phyloP scores from a whole-genome alignment of 2,113 vertebrate genomes.

The Hippocampus mohnikei region DNA sequence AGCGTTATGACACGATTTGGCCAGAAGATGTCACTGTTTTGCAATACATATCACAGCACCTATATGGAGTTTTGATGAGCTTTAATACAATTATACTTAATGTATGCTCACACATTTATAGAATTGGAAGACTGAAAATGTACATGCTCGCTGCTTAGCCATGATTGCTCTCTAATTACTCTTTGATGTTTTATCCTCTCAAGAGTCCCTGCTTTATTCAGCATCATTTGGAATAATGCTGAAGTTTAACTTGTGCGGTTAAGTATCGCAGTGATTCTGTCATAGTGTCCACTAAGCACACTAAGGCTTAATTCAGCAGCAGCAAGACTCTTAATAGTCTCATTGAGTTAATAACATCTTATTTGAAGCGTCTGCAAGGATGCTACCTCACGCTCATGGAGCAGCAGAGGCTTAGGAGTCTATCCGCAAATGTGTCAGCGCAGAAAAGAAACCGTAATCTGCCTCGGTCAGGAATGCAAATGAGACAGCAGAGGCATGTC shows the following conservation, averaged over 20 bases:
- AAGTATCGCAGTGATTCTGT: slow-evolving; percentile 49
- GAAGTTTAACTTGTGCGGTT: slow-evolving; percentile 41
- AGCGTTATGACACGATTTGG: slow-evolving; percentile 31
- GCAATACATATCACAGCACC: slow-evolving; percentile 10
- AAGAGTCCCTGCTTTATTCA: slow-evolving; percentile 13
- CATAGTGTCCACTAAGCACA: slow-evolving; percentile 46
- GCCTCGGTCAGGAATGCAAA: slow-evolving; percentile 59
- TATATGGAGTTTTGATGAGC: not conserved
- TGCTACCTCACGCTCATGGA: slow-evolving; percentile 25
- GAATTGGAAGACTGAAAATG: slow-evolving; percentile 1
- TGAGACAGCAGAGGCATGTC: slow-evolving; percentile 30
- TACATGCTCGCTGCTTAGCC: not conserved
- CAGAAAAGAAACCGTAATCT: slow-evolving; percentile 50
- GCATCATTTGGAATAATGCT: slow-evolving; percentile 36
- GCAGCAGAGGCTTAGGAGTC: slow-evolving; percentile 43
- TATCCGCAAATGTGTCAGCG: slow-evolving; percentile 58
- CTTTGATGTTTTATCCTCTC: slow-evolving; percentile 46
- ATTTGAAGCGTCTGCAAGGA: slow-evolving; percentile 38
- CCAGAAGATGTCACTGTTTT: slow-evolving; percentile 59
- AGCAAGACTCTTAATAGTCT: slow-evolving; percentile 44
- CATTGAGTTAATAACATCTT: slow-evolving; percentile 48
- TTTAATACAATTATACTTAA: not conserved
- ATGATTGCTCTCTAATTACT: slow-evolving; percentile 20
- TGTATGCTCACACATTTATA: not conserved
- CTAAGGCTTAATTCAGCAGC: slow-evolving; percentile 52